Evolutionary conservation across 2,888 invertebrate genomes (phyloP).

Genomic region (Stenichneumon culpator): DNA sequence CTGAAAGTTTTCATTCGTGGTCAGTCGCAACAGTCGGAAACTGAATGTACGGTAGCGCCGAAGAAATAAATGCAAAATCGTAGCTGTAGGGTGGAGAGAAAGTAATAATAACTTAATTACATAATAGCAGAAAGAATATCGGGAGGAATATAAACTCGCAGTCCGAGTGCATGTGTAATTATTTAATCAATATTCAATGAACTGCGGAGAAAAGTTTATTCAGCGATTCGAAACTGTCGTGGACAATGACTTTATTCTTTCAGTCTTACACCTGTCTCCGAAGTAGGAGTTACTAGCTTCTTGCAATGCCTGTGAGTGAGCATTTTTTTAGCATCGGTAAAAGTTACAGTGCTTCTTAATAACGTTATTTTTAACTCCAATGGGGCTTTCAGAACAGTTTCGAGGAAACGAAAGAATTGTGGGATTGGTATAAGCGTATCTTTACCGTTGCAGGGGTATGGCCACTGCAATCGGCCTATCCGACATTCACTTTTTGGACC

Average conservation of each 20-base stretch:
- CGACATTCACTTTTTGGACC: slow-evolving; percentile 45
- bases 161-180: slow-evolving; percentile 13
- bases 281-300: neutral
- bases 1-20: too few species aligned
- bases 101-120: neutral
- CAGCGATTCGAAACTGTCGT: neutral
- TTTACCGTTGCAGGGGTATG: slow-evolving; percentile 59
- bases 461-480: slow-evolving; percentile 58
- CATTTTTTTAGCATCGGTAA: neutral
- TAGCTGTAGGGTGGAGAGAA: too few species aligned
- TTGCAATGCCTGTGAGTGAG: slow-evolving; percentile 19
- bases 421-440: slow-evolving; percentile 50
- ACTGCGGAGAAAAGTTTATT: neutral
- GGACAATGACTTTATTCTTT: neutral
- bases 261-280: slow-evolving; percentile 14
- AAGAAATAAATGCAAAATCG: too few species aligned
- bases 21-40: too few species aligned
- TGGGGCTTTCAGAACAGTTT: slow-evolving; percentile 47
- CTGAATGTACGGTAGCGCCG: too few species aligned
- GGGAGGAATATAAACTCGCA: neutral
- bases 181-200: neutral
- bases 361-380: neutral
- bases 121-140: neutral
- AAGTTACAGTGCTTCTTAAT: neutral
- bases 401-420: slow-evolving; percentile 51